Percentiles rank a stretch among this genome's conserved stretches.
Conservation (phyloP, 2,888 invertebrate genomes). For the Acronicta psi region DNA sequence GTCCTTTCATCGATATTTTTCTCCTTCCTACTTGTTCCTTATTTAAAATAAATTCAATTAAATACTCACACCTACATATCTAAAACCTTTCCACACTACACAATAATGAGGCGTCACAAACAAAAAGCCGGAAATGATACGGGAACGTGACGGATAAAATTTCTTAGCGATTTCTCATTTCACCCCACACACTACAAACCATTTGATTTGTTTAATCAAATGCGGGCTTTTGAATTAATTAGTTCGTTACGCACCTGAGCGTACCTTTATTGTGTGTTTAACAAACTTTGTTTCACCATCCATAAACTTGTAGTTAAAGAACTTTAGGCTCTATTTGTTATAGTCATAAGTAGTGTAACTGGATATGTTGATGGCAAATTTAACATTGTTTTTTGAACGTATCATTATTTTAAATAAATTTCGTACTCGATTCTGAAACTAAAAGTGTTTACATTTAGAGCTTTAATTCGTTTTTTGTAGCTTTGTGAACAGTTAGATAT, state of each 20-base stretch:
- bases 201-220: conserved; percentile 89
- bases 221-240: conserved; percentile 88
- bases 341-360: not conserved
- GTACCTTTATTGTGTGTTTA: conserved; percentile 72
- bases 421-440: conserved; percentile 36
- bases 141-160: conserved; percentile 87
- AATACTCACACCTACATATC: conserved; percentile 35
- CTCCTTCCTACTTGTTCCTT: not conserved
- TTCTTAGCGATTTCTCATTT: conserved; percentile 89
- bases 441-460: conserved; percentile 20
- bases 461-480: conserved; percentile 25
- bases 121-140: conserved; percentile 83
- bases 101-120: conserved; percentile 79
- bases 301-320: conserved; percentile 8
- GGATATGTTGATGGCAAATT: conserved; percentile 3
- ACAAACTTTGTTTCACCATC: conserved; percentile 37
- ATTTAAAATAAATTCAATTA: conserved; percentile 31
- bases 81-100: conserved; percentile 47
- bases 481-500: conserved; percentile 50
- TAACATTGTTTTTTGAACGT: conserved; percentile 34
- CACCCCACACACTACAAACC: conserved; percentile 81
- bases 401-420: conserved; percentile 49
- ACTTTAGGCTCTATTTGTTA: not conserved
- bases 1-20: not conserved
- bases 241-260: conserved; percentile 89